These are phyloP conservation scores for Melanocharis versteri DNA, from an alignment of 2,113 vertebrate genomes.

Conservation along the genomic window DNA sequence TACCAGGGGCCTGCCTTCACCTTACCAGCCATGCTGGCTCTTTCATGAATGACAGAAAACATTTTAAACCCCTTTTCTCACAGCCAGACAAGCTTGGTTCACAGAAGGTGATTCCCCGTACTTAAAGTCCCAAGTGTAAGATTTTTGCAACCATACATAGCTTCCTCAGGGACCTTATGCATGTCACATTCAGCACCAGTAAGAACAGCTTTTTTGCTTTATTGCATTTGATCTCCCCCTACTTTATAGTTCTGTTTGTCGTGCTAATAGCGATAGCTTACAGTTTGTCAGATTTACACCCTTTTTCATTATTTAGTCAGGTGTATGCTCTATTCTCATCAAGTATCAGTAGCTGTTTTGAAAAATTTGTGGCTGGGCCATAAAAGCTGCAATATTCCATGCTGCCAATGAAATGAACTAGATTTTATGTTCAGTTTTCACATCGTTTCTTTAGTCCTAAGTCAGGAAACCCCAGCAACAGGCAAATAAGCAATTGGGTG, in stretches of 20 bases:
- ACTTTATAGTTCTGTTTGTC: not conserved
- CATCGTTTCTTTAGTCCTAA: not conserved
- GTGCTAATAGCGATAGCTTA: not conserved
- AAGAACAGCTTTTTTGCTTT: not conserved
- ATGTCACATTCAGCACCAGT: not conserved
- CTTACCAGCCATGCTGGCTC: not conserved
- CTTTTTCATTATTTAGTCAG: not conserved
- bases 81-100: rapidly evolving
- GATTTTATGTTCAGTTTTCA: not conserved
- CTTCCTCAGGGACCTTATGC: not conserved
- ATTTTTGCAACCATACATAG: not conserved
- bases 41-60: not conserved
- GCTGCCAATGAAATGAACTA: not conserved
- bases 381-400: not conserved
- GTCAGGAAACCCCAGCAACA: not conserved
- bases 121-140: not conserved
- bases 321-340: not conserved
- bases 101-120: not conserved
- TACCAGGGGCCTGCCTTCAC: not conserved
- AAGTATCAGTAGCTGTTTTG: not conserved
- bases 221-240: not conserved
- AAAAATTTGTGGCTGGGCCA: not conserved
- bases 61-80: not conserved
- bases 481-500: not conserved
- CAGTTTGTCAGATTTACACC: not conserved